Evolutionary conservation across 1,140 invertebrate species (phyloP).

Genomic region (Chironomus striatipennis): DNA sequence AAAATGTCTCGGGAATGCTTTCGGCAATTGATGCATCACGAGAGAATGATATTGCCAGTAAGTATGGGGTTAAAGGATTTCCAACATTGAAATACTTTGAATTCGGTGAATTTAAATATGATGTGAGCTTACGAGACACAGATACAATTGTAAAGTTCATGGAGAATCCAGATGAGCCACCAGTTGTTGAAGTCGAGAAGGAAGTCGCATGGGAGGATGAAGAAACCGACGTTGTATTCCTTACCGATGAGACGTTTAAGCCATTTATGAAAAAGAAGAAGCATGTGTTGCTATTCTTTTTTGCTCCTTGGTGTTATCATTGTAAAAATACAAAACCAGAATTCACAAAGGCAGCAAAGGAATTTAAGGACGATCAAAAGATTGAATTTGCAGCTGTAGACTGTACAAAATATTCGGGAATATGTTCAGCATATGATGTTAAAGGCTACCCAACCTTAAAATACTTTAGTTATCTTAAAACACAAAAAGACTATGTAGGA

Average conservation of each 20-base stretch:
- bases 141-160: constrained; percentile 74
- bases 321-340: constrained; percentile 85
- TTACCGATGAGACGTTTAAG: constrained; percentile 63
- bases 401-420: constrained; percentile 56
- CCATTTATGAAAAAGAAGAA: constrained; percentile 46
- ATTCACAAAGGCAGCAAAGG: constrained; percentile 63
- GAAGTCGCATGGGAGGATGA: constrained; percentile 69
- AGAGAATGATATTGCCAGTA: constrained; percentile 53
- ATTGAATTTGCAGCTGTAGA: constrained; percentile 75
- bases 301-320: constrained; percentile 89
- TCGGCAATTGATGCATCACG: constrained; percentile 79
- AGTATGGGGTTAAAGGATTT: constrained; percentile 70
- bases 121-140: constrained; percentile 64
- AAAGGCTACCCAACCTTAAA: constrained; percentile 80
- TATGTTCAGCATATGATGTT: constrained; percentile 64
- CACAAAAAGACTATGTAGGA: constrained; percentile 55
- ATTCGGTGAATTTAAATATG: constrained; percentile 66
- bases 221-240: constrained; percentile 61
- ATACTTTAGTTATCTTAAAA: constrained; percentile 75
- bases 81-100: constrained; percentile 76
- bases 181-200: constrained; percentile 60
- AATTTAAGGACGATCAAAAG: constrained; percentile 61
- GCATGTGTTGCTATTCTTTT: constrained; percentile 82
- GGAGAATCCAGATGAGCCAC: constrained; percentile 70
- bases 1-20: constrained; percentile 59